Evolutionary conservation across 2,797 vertebrate genomes (phyloP), one percentile per base, ranked within the genome.

Genomic region (Fistularia commersonii): DNA sequence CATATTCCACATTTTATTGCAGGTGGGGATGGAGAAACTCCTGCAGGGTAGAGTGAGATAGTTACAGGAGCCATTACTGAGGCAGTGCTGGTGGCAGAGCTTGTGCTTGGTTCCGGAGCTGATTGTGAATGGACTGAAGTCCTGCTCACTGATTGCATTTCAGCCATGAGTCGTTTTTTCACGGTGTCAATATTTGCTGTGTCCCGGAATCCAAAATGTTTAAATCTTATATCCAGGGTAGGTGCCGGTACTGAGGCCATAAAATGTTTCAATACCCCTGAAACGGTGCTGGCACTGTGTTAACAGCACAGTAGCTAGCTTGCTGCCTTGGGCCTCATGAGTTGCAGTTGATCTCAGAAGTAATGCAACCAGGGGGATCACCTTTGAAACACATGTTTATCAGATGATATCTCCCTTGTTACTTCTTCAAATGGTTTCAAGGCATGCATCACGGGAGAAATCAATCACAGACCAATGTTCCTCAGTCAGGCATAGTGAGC

Each of bases 1-100:
- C 38, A 56, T 52, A 78, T 66, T 41, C 61, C 45, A 47, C 43
- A 23, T 51, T 59, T 62, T 63, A 57, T 37, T 77, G 54, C 54
- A 71, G 45, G 11, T 71, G 52, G 46, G 39, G 44, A 41, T 58
- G 55, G 3, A 46, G 57, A 8, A 53, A 44, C 51, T 34, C 47
- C 51, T 51, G 32, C 44, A 56, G 54, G 10, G 13, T 0, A 54
- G 57, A 9, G 32, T 66, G 45, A 69, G n/a, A 35, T 48, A 48
- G 57, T 61, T 7, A 6, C 61, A 61, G 53, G 45, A 64, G 41
- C 44, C 43, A 45, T 33, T 53, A 11, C 37, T 57, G 45, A 35
- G 11, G 7, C 23, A 51, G 43, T 36, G 43, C 56, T 60, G 47
- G 40, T 34, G 47, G 47, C 54, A 61, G 41, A 53, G 40, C 43